A percentile compares a stretch with the other conserved stretches of the same genome.
phyloP scores from a whole-genome alignment of 2,888 invertebrate genomes.

The Microplitis deprimator region DNA sequence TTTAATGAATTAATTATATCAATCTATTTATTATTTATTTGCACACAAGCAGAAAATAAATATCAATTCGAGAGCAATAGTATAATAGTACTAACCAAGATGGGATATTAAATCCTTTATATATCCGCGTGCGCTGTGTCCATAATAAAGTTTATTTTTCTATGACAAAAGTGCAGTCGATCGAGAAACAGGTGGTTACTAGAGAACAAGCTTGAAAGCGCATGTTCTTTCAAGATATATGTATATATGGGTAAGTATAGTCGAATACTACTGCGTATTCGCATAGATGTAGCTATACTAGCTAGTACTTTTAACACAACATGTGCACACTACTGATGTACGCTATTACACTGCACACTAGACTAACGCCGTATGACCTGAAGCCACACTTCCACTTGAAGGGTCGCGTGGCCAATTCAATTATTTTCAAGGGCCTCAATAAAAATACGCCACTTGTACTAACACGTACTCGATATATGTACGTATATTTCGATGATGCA shows the following conservation, averaged over 20 bases:
- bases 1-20: slow-evolving; percentile 8
- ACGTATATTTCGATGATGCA: too few species aligned
- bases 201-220: slow-evolving; percentile 47
- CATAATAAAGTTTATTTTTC: slow-evolving; percentile 22
- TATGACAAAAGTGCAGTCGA: slow-evolving; percentile 19
- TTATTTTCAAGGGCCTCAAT: slow-evolving; percentile 65
- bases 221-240: background rate
- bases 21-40: background rate
- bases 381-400: slow-evolving; percentile 61
- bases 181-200: slow-evolving; percentile 70
- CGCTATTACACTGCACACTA: background rate
- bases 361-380: slow-evolving; percentile 55
- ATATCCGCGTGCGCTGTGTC: slow-evolving; percentile 43
- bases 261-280: slow-evolving; percentile 29
- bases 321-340: background rate
- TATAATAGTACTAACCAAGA: background rate
- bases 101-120: background rate
- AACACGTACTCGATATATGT: slow-evolving; percentile 46
- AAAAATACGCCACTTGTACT: slow-evolving; percentile 47
- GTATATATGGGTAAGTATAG: background rate
- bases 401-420: slow-evolving; percentile 71
- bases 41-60: slow-evolving; percentile 4
- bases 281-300: background rate
- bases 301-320: background rate
- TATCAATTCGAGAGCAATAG: background rate